Percentiles rank a stretch among this genome's conserved stretches.
Conservation (phyloP, 2,797 vertebrate genomes). For the Melanotaenia nigrans region DNA sequence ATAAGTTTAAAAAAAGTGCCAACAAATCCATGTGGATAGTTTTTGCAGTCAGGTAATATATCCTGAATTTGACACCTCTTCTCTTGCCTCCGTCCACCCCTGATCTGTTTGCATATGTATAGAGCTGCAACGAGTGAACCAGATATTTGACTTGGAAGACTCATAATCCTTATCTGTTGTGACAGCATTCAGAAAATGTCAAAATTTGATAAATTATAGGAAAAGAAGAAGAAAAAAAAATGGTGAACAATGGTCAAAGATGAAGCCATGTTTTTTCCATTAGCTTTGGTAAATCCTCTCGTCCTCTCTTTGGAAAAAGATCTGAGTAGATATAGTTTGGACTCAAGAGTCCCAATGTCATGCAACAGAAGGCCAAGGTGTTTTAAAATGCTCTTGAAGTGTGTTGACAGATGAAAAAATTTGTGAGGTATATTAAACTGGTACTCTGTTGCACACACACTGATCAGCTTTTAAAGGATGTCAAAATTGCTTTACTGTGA, state of each 20-base stretch:
- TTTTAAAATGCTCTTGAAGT: conserved; percentile 21
- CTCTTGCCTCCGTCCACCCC: conserved; percentile 1
- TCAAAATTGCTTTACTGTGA: conserved; percentile 46
- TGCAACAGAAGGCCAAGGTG: conserved; percentile 30
- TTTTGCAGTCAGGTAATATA: conserved; percentile 70
- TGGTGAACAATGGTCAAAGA: conserved; percentile 21
- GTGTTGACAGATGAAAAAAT: conserved; percentile 57
- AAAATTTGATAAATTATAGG: conserved; percentile 42
- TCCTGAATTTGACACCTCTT: conserved; percentile 43
- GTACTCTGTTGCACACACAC: conserved; percentile 29
- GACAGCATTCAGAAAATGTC: conserved; percentile 38
- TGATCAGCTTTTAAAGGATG: conserved; percentile 35
- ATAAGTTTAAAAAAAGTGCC: conserved; percentile 58
- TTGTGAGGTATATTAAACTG: conserved; percentile 49
- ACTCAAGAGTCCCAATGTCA: conserved; percentile 34
- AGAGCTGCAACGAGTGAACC: conserved; percentile 40
- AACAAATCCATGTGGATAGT: conserved; percentile 69
- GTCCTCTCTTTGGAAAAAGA: conserved; percentile 43
- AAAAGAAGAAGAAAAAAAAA: conserved; percentile 8
- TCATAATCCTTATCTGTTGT: conserved; percentile 45
- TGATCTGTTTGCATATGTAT: conserved; percentile 37
- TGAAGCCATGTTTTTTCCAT: conserved; percentile 55
- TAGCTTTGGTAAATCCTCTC: conserved; percentile 40
- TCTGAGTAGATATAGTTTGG: conserved; percentile 41
- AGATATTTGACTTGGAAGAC: conserved; percentile 65